Base-by-base conservation (phyloP, 2,888 invertebrate species). In the Synergus gifuensis region DNA sequence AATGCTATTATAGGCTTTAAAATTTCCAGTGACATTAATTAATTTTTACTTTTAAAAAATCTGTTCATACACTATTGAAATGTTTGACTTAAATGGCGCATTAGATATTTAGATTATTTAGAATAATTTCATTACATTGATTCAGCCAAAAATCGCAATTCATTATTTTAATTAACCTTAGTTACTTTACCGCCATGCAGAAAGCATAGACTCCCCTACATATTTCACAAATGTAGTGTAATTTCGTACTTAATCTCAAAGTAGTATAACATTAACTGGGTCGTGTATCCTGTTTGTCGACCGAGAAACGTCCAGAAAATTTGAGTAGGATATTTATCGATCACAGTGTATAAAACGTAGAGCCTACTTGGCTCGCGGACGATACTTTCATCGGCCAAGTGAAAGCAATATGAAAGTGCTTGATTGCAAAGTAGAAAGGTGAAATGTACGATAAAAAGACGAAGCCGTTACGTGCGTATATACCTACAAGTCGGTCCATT, bases 341-440 rank as follows among this genome's bases (percentile, higher is more conserved):
- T 80, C 81, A 84, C 81, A 79, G 79, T 78, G 81, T 84, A 84
- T 81, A 82, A 81, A 83, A 79, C 78, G 67, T 80, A 66, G 87
- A 87, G 88, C 87, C 90, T 88, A 90, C 88, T 89, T 89, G 89
- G 88, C 88, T 87, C 81, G 88, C 85, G 87, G 83, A 84, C 83
- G 83, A 85, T 90, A 92, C 92, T 92, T 92, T 92, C 92, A 92
- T 92, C 91, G 90, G 87, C 88, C 89, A 89, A 91, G 92, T 92
- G 92, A 92, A 92, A 91, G 92, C 92, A 91, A 92, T 92, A 92
- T 92, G 92, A 92, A 92, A 92, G 92, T 92, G 91, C 90, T 91
- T 90, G 92, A 92, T 92, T 92, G 91, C 91, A 92, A 92, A 92
- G 92, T 92, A 92, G 92, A 92, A 92, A 92, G 92, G 92, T 91